Evolutionary conservation across 2,113 vertebrate genomes (phyloP).

Genomic region (Trematomus loennbergii): DNA sequence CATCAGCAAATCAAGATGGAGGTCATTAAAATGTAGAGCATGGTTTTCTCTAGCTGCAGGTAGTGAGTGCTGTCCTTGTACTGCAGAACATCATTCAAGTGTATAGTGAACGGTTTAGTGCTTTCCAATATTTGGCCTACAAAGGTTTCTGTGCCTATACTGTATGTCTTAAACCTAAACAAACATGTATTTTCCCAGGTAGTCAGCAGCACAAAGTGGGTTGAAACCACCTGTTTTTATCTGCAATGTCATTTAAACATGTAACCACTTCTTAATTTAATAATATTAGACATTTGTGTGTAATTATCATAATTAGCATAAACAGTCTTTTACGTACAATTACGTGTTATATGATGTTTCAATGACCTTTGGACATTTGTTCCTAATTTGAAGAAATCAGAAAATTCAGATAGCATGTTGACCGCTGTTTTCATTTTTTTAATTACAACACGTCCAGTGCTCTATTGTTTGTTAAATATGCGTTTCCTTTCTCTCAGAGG

Average conservation of each 20-base stretch:
- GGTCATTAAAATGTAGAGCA: not conserved
- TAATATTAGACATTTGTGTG: too few species aligned
- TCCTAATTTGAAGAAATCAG: not conserved
- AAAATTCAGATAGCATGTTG: not conserved
- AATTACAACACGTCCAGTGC: not conserved
- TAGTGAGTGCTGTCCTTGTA: not conserved
- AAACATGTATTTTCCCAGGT: not conserved
- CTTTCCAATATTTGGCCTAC: not conserved
- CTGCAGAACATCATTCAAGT: not conserved
- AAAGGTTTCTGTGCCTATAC: not conserved
- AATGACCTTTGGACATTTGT: not conserved
- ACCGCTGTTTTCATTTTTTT: not conserved
- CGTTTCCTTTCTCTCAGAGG: constrained; percentile 78
- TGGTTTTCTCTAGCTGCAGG: not conserved
- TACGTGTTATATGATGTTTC: too few species aligned
- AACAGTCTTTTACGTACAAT: too few species aligned
- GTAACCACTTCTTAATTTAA: too few species aligned
- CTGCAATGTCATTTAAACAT: too few species aligned
- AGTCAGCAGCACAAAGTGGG: not conserved
- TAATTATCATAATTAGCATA: too few species aligned
- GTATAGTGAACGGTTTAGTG: not conserved
- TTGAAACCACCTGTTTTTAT: not conserved
- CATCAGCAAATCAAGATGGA: not conserved
- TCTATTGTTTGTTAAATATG: not conserved
- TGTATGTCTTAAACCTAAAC: not conserved